Conservation (phyloP, 2,888 invertebrate species). For the Abrostola tripartita region DNA sequence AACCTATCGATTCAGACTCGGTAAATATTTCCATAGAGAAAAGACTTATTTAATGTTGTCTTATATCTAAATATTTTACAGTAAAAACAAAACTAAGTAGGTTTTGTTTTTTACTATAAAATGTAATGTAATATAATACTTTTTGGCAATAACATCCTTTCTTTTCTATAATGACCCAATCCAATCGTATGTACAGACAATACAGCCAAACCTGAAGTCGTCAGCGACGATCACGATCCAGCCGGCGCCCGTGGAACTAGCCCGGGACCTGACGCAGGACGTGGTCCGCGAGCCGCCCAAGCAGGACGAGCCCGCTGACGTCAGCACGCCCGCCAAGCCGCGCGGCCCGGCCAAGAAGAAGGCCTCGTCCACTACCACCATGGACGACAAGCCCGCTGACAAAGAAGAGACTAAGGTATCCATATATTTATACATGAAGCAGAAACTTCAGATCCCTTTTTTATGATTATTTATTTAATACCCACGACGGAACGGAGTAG, state of each 20-base stretch:
- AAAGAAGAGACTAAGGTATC: constrained; percentile 77
- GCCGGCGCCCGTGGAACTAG: constrained; percentile 65
- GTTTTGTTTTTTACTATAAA: too few species aligned
- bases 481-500: too few species aligned
- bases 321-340: constrained; percentile 65
- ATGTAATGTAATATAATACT: too few species aligned
- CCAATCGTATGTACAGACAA: constrained; percentile 45
- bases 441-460: too few species aligned
- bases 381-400: constrained; percentile 70
- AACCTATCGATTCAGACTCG: constrained; percentile 47
- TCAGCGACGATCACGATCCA: constrained; percentile 83
- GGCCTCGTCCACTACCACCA: constrained; percentile 65
- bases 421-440: too few species aligned
- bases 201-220: constrained; percentile 75
- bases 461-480: too few species aligned
- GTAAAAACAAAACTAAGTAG: too few species aligned
- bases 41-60: too few species aligned
- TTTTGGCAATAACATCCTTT: too few species aligned
- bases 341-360: constrained; percentile 70
- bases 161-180: too few species aligned
- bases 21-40: constrained; percentile 41
- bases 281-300: constrained; percentile 66
- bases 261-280: constrained; percentile 71
- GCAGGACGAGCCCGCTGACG: constrained; percentile 70
- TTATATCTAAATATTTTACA: too few species aligned